Percentiles rank a stretch among this genome's conserved stretches.
Conservation (phyloP, 2,797 vertebrate species). For the Vireo griseus region DNA sequence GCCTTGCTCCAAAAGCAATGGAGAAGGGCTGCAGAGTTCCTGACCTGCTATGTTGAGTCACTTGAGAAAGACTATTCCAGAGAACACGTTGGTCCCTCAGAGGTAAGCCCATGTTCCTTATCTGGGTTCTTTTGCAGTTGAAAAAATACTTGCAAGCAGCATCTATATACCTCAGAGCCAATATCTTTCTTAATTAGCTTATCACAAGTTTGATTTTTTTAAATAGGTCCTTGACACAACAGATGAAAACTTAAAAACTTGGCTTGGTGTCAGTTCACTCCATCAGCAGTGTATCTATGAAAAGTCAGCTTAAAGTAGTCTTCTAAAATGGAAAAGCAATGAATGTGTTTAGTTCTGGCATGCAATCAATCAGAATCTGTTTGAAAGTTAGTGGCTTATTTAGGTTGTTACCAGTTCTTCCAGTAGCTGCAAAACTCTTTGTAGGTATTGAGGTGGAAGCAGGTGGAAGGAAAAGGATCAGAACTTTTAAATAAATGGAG, state of each 20-base stretch:
- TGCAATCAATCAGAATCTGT: not conserved
- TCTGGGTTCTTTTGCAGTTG: not conserved
- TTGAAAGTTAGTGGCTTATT: not conserved
- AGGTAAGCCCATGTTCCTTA: slow-evolving; percentile 68
- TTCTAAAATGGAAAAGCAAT: not conserved
- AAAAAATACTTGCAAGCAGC: not conserved
- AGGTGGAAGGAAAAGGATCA: not conserved
- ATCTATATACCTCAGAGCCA: not conserved
- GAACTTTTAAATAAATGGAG: not conserved
- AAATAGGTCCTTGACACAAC: not conserved
- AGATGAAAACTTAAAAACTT: not conserved
- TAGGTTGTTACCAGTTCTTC: not conserved
- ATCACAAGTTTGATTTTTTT: not conserved
- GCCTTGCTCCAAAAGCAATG: slow-evolving; percentile 85
- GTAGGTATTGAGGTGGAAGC: not conserved
- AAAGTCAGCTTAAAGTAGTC: not conserved
- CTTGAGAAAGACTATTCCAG: slow-evolving; percentile 71
- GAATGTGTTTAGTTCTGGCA: not conserved
- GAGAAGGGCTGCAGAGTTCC: slow-evolving; percentile 82
- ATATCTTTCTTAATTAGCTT: not conserved
- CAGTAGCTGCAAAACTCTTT: not conserved
- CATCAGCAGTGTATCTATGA: not conserved
- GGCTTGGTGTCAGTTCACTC: not conserved
- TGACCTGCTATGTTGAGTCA: slow-evolving; percentile 79
- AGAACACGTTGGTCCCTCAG: slow-evolving; percentile 20